Evolutionary conservation across 2,797 vertebrate species (phyloP), one percentile per base, ranked within the genome.

Genomic region (Scolopax rusticola): DNA sequence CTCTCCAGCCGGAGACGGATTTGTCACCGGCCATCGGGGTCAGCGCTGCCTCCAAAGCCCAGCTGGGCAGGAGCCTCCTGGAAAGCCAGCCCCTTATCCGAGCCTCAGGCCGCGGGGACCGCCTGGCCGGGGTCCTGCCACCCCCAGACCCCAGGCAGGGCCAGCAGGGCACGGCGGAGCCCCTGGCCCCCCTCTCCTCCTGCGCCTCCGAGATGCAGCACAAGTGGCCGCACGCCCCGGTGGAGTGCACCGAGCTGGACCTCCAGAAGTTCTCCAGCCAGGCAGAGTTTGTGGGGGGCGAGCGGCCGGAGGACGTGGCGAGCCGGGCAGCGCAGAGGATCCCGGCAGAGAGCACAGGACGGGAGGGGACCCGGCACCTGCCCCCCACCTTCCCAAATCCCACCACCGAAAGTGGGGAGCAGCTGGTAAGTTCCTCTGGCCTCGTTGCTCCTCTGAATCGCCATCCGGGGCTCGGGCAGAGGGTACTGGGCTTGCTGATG

Each of bases 231-330:
- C 98, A 98, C 1, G 89, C 89, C 23, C 98, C 97, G 0, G 97
- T 98, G 15, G 97, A 98, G 70, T 98, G 98, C 93, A 98, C 98
- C 1, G 98, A 98, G 87, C 91, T 98, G 81, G 98, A 98, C 76
- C 97, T 98, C 47, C 97, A 98, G 61, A 98, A 96, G 67, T 97
- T 98, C 92, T 98, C 97, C 84, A 96, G 77, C 27, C 97, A 96
- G 93, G 73, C 25, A 0, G 95, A 96, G 61, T 96, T 89, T 5
- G 56, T 77, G 90, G 81, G 77, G 6, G 2, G 59, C 0, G 94
- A 96, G 61, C 86, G 14, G 43, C 68, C 88, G 3, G 61, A 50
- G 28, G 70, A 80, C 1, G 11, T 20, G 1, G 48, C 20, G 1
- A 36, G 51, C 48, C 57, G 6, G 45, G 64, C 9, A 0, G 36